A percentile compares a stretch with the other conserved stretches of the same genome.
Conservation (phyloP, 2,888 invertebrate genomes). For the Cerastis leucographa region DNA sequence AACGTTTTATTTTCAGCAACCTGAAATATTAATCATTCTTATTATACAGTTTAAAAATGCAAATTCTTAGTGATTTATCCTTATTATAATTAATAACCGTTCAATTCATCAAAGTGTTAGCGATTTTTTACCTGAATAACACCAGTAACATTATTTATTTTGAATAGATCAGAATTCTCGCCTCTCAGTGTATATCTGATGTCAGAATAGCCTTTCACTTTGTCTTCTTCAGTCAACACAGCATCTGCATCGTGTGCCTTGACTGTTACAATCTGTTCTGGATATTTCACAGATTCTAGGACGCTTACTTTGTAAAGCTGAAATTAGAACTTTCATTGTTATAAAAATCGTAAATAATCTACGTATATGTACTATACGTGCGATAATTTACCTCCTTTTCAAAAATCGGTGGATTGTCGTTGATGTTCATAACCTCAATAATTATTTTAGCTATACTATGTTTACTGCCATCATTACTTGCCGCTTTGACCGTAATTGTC, state of each 20-base stretch:
- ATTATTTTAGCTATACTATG: constrained; percentile 93
- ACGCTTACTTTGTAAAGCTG: constrained; percentile 93
- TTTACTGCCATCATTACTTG: constrained; percentile 88
- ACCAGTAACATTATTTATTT: constrained; percentile 93
- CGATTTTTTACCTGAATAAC: constrained; percentile 89
- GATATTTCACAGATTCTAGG: constrained; percentile 92
- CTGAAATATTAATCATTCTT: constrained; percentile 65
- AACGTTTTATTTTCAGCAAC: constrained; percentile 92
- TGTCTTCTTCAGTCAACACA: constrained; percentile 90
- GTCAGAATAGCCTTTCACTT: constrained; percentile 92
- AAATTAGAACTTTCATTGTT: neutral
- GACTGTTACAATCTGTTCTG: constrained; percentile 92
- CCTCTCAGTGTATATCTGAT: constrained; percentile 93
- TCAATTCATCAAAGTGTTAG: neutral
- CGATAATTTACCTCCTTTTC: constrained; percentile 88
- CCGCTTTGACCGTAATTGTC: constrained; percentile 90
- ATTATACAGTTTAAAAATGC: neutral
- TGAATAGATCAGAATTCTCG: constrained; percentile 93
- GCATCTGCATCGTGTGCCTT: constrained; percentile 93
- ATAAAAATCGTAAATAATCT: neutral
- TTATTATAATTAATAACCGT: neutral
- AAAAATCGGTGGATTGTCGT: constrained; percentile 95
- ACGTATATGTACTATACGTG: too few relatives aligned
- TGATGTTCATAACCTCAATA: constrained; percentile 93
- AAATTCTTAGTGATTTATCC: neutral